phyloP scores from a whole-genome alignment of 64 coral and sea anemone genomes.

The Dendronephthya gigantea region DNA sequence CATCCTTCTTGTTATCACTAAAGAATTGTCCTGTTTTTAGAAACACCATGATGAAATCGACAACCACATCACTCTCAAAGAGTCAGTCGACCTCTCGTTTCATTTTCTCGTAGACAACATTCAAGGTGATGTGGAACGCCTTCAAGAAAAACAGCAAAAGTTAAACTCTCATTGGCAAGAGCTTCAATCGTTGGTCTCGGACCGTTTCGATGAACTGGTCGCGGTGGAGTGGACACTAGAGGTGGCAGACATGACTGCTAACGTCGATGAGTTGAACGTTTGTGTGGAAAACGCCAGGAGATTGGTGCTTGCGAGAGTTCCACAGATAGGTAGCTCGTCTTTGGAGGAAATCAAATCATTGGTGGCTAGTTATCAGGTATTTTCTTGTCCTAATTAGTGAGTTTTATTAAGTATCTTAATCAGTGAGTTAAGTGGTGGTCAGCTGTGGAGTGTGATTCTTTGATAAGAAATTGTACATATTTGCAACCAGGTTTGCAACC shows the following conservation, averaged over 20 bases:
- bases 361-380: not conserved
- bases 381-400: not conserved
- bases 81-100: not conserved
- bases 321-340: not conserved
- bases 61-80: not conserved
- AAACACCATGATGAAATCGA: conserved; percentile 1
- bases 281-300: not conserved
- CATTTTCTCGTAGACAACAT: not conserved
- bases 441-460: too few relatives aligned
- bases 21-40: too few relatives aligned
- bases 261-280: not conserved
- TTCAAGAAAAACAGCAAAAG: not conserved
- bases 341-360: not conserved
- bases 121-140: not conserved
- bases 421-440: too few relatives aligned
- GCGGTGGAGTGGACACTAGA: not conserved
- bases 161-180: conserved; percentile 1
- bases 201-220: not conserved
- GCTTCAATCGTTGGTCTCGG: not conserved
- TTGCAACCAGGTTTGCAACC: too few relatives aligned
- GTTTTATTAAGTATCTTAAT: not conserved
- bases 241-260: not conserved
- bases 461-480: too few relatives aligned
- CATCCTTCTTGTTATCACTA: too few relatives aligned
- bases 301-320: not conserved